Conservation (phyloP, 1,140 invertebrate species). For the Drosophila lowei region DNA sequence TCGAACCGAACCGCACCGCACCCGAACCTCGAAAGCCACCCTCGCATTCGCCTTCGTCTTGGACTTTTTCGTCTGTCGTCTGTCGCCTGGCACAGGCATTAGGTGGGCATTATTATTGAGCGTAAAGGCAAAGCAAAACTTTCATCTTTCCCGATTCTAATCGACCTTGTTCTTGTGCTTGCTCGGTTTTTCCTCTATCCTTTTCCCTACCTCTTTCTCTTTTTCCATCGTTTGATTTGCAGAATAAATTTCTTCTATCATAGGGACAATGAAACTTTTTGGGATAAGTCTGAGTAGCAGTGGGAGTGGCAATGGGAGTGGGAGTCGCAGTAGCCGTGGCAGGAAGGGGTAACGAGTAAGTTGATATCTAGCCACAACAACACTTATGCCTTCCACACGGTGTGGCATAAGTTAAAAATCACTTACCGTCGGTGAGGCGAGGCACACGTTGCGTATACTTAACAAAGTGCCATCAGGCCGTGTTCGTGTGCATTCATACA, state of each 20-base stretch:
- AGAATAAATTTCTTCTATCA: constrained; percentile 35
- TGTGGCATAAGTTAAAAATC: constrained; percentile 65
- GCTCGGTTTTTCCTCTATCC: not conserved
- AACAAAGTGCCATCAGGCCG: constrained; percentile 42
- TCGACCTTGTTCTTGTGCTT: constrained; percentile 48
- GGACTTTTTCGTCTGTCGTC: not conserved
- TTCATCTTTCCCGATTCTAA: constrained; percentile 31
- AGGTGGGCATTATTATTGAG: constrained; percentile 52
- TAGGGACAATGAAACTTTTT: constrained; percentile 35
- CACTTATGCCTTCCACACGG: constrained; percentile 41
- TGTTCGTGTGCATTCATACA: constrained; percentile 7
- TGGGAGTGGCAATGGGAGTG: not conserved
- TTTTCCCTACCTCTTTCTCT: not conserved
- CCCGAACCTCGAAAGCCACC: not conserved
- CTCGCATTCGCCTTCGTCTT: too few species aligned
- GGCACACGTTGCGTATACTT: constrained; percentile 45
- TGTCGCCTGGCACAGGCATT: constrained; percentile 9
- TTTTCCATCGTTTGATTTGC: constrained; percentile 5
- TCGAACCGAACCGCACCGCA: constrained; percentile 9
- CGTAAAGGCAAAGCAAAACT: constrained; percentile 49
- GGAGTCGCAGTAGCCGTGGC: not conserved
- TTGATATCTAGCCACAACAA: constrained; percentile 1
- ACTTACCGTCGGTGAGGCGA: constrained; percentile 33
- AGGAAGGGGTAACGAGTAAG: constrained; percentile 3
- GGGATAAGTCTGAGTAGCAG: constrained; percentile 11